These are phyloP conservation scores for Genyomyrus donnyi DNA, from an alignment of 2,113 vertebrate genomes.

Conservation along the genomic window DNA sequence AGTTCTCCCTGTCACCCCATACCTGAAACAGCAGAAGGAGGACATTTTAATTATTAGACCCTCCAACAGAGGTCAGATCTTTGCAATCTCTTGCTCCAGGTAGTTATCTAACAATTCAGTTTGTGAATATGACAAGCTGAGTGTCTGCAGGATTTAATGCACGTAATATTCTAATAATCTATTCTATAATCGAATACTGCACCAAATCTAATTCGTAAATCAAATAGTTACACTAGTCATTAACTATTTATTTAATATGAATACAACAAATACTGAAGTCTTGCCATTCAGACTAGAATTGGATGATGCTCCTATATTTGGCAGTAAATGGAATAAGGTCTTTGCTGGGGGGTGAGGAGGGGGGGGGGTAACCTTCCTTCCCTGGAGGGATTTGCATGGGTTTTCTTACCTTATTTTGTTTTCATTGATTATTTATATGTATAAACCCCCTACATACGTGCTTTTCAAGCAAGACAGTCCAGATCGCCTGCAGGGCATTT, in stretches of 20 bases:
- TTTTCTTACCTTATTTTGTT: background rate
- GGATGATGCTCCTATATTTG: background rate
- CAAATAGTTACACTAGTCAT: background rate
- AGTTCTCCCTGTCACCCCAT: background rate
- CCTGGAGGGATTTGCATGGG: background rate
- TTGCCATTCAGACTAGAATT: background rate
- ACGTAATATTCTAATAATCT: background rate
- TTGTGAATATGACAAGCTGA: background rate
- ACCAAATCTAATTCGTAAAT: background rate
- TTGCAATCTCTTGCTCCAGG: background rate
- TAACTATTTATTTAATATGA: background rate
- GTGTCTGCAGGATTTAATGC: background rate
- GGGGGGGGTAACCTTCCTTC: background rate
- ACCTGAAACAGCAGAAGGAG: background rate
- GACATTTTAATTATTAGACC: background rate
- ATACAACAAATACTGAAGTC: background rate
- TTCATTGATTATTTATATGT: background rate
- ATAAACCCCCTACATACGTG: background rate
- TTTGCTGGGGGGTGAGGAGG: background rate
- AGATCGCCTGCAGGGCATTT: background rate
- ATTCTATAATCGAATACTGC: background rate
- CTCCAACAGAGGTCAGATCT: background rate
- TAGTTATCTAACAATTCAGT: background rate
- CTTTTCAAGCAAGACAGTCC: background rate
- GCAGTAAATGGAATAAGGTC: background rate